Conservation (phyloP, 37 sponge, comb jelly and placozoan species). For the Ianthella basta region DNA sequence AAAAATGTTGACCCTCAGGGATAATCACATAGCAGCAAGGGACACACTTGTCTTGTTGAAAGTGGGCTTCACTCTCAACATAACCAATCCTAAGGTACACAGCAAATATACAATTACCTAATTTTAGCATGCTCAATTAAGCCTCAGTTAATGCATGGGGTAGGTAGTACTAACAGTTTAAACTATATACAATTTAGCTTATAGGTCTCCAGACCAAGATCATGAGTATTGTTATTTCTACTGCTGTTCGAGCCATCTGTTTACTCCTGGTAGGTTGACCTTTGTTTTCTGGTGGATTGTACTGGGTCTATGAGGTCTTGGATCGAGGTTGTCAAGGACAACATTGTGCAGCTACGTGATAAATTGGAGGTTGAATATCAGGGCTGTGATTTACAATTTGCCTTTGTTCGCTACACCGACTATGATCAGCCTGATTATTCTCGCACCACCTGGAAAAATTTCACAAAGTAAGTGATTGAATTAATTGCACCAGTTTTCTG, state of each 20-base stretch:
- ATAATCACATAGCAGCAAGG: slow-evolving; percentile 35
- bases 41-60: slow-evolving; percentile 57
- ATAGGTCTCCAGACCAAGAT: no score
- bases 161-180: neutral
- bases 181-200: no score
- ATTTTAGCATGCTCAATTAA: neutral
- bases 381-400: slow-evolving; percentile 69
- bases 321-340: slow-evolving; percentile 76
- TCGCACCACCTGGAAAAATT: slow-evolving; percentile 57
- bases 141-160: neutral
- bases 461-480: slow-evolving; percentile 56
- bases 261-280: slow-evolving; percentile 78
- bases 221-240: no score
- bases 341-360: slow-evolving; percentile 56
- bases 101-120: neutral
- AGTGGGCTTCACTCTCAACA: slow-evolving; percentile 49
- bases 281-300: slow-evolving; percentile 80
- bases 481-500: no score
- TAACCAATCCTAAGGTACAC: slow-evolving; percentile 62
- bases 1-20: slow-evolving; percentile 29
- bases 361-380: slow-evolving; percentile 47
- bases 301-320: slow-evolving; percentile 67
- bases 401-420: slow-evolving; percentile 85
- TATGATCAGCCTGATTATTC: slow-evolving; percentile 56
- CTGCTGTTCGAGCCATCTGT: no score